Percentiles rank a stretch among this genome's conserved stretches.
Evolutionary conservation across 2,888 invertebrate genomes (phyloP).

Genomic region (Drymonia ruficornis): DNA sequence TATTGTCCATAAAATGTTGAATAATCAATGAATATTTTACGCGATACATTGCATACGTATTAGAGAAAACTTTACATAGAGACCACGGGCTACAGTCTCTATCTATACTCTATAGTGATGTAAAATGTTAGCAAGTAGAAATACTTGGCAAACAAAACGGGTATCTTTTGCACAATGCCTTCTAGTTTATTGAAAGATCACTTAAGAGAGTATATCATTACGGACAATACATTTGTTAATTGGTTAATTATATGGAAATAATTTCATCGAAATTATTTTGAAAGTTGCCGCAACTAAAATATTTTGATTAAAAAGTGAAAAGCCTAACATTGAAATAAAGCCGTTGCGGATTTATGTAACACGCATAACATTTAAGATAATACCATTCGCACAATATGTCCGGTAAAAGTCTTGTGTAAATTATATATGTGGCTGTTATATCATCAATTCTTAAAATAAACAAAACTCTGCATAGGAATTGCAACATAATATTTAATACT

Average conservation of each 20-base stretch:
- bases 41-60: too few relatives aligned
- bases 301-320: slow-evolving; percentile 18
- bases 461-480: slow-evolving; percentile 5
- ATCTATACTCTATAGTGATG: too few relatives aligned
- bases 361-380: slow-evolving; percentile 14
- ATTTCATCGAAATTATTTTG: slow-evolving; percentile 1
- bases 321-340: slow-evolving; percentile 17
- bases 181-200: too few relatives aligned
- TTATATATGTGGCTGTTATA: slow-evolving; percentile 18
- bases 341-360: slow-evolving; percentile 28
- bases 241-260: background rate
- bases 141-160: too few relatives aligned
- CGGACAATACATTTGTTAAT: background rate
- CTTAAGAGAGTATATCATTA: too few relatives aligned
- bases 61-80: too few relatives aligned
- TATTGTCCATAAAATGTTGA: background rate
- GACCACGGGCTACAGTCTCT: too few relatives aligned
- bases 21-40: background rate
- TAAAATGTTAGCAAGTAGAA: too few relatives aligned
- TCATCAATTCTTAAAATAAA: slow-evolving; percentile 7
- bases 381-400: slow-evolving; percentile 31
- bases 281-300: slow-evolving; percentile 1
- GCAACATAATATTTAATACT: slow-evolving; percentile 6
- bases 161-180: too few relatives aligned
- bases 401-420: slow-evolving; percentile 35